These are phyloP conservation scores for Tympanuchus pallidicinctus DNA, from an alignment of 2,113 vertebrate genomes.

Conservation along the genomic window DNA sequence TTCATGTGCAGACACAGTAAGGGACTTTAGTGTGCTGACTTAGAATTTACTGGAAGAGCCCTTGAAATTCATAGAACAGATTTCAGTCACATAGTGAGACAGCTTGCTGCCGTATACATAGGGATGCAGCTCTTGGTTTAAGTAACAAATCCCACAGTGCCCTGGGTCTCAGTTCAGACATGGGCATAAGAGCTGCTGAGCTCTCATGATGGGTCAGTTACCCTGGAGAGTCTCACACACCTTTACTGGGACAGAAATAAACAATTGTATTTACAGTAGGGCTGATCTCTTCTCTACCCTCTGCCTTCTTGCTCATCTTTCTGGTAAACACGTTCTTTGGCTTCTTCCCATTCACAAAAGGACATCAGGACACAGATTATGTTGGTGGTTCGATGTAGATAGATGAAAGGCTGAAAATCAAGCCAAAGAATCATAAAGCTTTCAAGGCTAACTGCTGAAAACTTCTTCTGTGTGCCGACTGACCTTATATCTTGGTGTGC, in stretches of 20 bases:
- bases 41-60: background rate
- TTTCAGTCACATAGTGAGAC: too few species aligned
- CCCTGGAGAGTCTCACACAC: background rate
- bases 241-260: background rate
- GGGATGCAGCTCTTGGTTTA: background rate
- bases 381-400: background rate
- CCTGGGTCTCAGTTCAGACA: background rate
- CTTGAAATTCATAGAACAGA: background rate
- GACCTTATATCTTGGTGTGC: background rate
- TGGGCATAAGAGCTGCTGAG: background rate
- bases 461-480: background rate
- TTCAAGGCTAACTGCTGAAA: background rate
- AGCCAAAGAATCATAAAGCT: conserved; percentile 1
- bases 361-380: background rate
- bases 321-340: background rate
- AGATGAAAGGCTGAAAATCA: background rate
- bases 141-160: background rate
- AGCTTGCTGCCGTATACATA: background rate
- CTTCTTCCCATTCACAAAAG: background rate
- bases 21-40: background rate
- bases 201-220: background rate
- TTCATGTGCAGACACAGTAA: background rate
- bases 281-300: background rate
- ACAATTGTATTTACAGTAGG: background rate
- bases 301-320: background rate